Base-by-base conservation (phyloP, 2,888 invertebrate genomes). In the Scaptodrosophila latifasciaeformis region DNA sequence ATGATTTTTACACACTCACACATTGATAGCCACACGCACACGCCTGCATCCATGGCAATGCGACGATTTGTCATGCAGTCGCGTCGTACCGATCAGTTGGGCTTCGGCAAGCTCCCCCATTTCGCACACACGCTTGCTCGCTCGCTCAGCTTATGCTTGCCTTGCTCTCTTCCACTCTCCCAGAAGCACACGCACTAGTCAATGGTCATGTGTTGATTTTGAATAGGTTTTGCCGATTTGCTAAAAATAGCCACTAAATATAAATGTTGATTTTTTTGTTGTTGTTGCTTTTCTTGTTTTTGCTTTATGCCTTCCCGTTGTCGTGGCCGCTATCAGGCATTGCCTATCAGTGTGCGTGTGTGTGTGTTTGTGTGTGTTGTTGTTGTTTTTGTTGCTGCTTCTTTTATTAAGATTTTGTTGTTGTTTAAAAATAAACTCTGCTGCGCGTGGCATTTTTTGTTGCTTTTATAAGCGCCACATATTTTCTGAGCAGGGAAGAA, bases 181-280 rank as follows among this genome's bases (percentile, higher is more conserved):
- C 37, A 29, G 12, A 15, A 13, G 51, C 13, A 15, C 54, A 52
- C 43, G 35, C 43, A 49, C 4, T 54, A 49, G 35, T 3, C 34
- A 54, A 50, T 48, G 72, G 72, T 79, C 62, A 76, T 74, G 82
- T 74, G 77, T 62, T 59, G 59, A 27, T 40, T 40, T 65, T 59
- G n/a, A n/a, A n/a, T n/a, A n/a, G n/a, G n/a, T n/a, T 51, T 62
- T 68, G 62, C 62, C 60, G 68, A 63, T 60, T 70, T 69, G 64
- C 81, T 81, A 81, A 76, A 81, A 81, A 81, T 81, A 81, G 81
- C 62, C 57, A 69, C 76, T n/a, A 82, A 79, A 81, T 82, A 79
- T 76, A 82, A 79, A 68, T 76, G 80, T 80, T 69, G 81, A 81
- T 82, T 82, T 81, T 79, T 62, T 63, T 77, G 59, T 56, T 63